Percentiles rank a stretch among this genome's conserved stretches.
Conservation (phyloP, 2,888 invertebrate genomes). For the Beris chalybata region DNA sequence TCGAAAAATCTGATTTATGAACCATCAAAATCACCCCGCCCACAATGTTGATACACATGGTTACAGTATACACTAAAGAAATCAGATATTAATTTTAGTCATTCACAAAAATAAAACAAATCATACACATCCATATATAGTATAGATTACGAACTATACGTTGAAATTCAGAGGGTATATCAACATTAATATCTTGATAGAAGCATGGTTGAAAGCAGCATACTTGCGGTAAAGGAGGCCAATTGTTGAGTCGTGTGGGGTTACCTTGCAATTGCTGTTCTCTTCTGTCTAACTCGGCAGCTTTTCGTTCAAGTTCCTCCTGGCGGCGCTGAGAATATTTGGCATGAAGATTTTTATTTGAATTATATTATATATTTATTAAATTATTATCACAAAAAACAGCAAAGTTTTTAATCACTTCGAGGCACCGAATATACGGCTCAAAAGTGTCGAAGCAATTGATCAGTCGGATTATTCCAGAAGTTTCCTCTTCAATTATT, state of each 20-base stretch:
- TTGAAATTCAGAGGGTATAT: slow-evolving; percentile 97
- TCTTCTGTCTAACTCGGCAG: slow-evolving; percentile 82
- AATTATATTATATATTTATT: too few relatives aligned
- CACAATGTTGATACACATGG: slow-evolving; percentile 82
- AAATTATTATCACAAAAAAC: too few relatives aligned
- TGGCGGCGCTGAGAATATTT: slow-evolving; percentile 67
- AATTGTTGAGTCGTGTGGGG: slow-evolving; percentile 85
- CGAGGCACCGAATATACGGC: too few relatives aligned
- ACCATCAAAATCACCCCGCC: slow-evolving; percentile 81
- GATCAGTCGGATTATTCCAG: too few relatives aligned
- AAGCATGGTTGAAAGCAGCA: slow-evolving; percentile 97
- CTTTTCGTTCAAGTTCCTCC: slow-evolving; percentile 90
- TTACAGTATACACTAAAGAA: slow-evolving; percentile 80
- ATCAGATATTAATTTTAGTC: background rate
- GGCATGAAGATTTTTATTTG: too few relatives aligned
- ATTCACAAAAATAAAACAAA: background rate
- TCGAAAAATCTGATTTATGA: slow-evolving; percentile 62
- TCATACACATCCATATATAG: slow-evolving; percentile 95
- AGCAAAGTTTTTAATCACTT: too few relatives aligned
- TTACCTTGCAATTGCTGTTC: slow-evolving; percentile 78
- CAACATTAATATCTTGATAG: slow-evolving; percentile 98
- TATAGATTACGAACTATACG: slow-evolving; percentile 92
- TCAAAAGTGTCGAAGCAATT: too few relatives aligned
- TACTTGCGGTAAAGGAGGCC: slow-evolving; percentile 94
- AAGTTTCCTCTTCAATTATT: too few relatives aligned